phyloP scores from a whole-genome alignment of 2,113 vertebrate species.

The Psephotus haematonotus region DNA sequence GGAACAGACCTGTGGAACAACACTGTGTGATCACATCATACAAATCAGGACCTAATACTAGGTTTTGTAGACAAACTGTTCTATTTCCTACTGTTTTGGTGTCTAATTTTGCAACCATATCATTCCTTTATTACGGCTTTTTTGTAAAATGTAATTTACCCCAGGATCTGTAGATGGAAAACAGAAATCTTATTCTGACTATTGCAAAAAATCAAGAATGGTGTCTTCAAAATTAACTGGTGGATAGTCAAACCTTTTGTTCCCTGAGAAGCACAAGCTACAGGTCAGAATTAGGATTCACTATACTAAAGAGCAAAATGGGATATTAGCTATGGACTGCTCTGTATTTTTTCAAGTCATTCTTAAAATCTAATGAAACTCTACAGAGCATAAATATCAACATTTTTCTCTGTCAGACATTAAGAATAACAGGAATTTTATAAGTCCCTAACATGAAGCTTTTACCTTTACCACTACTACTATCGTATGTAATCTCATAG shows the following conservation, averaged over 20 bases:
- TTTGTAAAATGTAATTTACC: not conserved
- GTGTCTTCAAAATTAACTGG: not conserved
- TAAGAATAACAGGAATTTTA: not conserved
- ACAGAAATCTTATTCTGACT: not conserved
- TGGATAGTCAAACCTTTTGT: not conserved
- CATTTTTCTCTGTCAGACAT: not conserved
- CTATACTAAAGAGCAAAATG: not conserved
- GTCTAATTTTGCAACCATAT: not conserved
- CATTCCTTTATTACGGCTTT: not conserved
- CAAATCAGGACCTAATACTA: not conserved
- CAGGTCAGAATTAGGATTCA: not conserved
- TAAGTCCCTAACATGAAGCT: not conserved
- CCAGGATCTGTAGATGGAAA: not conserved
- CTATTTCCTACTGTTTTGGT: not conserved
- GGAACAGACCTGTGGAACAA: not conserved
- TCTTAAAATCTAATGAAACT: not conserved
- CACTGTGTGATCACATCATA: not conserved
- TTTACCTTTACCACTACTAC: not conserved
- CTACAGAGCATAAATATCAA: not conserved
- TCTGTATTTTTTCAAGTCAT: not conserved
- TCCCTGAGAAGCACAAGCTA: not conserved
- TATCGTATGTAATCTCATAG: not conserved
- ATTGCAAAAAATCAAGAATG: not conserved
- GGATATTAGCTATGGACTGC: not conserved
- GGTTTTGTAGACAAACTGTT: not conserved